Evolutionary conservation across 2,113 vertebrate genomes (phyloP), one percentile per base, ranked within the genome.

Genomic region (Python bivittatus): DNA sequence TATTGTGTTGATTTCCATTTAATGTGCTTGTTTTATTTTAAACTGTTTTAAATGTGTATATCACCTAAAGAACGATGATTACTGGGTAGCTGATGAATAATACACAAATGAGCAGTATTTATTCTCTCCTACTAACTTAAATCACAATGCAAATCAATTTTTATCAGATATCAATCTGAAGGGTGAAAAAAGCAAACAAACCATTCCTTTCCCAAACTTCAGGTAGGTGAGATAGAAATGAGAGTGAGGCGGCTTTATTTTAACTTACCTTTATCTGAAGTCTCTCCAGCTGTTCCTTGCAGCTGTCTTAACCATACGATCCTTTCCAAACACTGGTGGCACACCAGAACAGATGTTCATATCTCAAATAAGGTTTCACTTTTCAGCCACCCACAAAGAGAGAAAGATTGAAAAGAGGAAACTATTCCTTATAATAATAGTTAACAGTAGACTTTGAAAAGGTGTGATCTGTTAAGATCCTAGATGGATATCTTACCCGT

Each of bases 191-290:
- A 4, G 22, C 68, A 6, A 4, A 33, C 10, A 0, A 88, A 93
- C 84, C 1, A 6, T 29, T 23, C 92, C 4, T 38, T 60, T 88
- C 53, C 57, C 15, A 85, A 91, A 93, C 6, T 86, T n/a, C 57
- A 86, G 33, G 17, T 33, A 68, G 3, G 20, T 88, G 17, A 60
- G 15, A 89, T 25, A 68, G 93, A 93, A 93, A 84, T 88, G 61
- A 72, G 87, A 93, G 44, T 42, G 1, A 7, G 23, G 8, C 87
- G 83, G 2, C 86, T 52, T 38, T 5, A 3, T 25, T 6, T 22
- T 88, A 48, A 88, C 38, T 42, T 60, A 33, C 33, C 27, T 57
- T 84, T 61, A 33, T 91, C 27, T 1, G 5, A 84, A 38, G 85
- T 0, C 0, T 3, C 15, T 93, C 23, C 89, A 89, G n/a, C 23